Evolutionary conservation across 2,888 invertebrate genomes (phyloP), one percentile per base, ranked within the genome.

Genomic region (Pogonocherus hispidulus): DNA sequence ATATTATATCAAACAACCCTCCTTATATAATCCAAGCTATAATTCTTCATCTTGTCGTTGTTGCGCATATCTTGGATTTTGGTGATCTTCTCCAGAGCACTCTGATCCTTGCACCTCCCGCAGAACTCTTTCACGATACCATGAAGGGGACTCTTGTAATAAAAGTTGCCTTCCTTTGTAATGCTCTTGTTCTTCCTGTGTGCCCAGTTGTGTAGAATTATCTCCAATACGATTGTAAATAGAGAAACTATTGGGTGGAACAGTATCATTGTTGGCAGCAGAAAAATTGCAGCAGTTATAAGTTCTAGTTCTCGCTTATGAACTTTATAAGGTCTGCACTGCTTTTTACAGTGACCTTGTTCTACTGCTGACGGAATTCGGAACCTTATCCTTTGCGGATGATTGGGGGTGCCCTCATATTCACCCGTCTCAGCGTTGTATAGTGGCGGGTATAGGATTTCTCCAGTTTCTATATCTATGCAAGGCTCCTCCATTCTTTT

Each of bases 61-160:
- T 80, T 89, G 46, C 91, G 86, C 81, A 90, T 88, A 74, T 92
- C 91, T 72, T 92, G 91, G 74, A 93, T 85, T 75, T 90, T 90
- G 0, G 89, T 89, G 51, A 92, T 89, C 75, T 89, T 89, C 56
- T 90, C 87, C 82, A 90, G 89, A 75, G 89, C 88, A 32, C 87
- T 87, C 76, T 90, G 89, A 63, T 90, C 90, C 64, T 90, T 88
- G 74, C 93, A 93, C 20, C 88, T 84, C 3, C 89, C 91, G 82
- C 93, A 93, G 81, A 92, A 92, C 71, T 90, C 90, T 18, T 92
- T 90, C 0, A 90, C 89, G 5, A 92, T 86, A 1, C 90, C 85
- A 81, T 93, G 92, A 71, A 93, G 88, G 0, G 93, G 93, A 75
- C 92, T 93, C 49, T 90, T 89, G 78, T 91, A 93, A 76, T 90